Base-by-base conservation (phyloP, 37 sponge, comb jelly and placozoan genomes). In the Oscarella lobularis region DNA sequence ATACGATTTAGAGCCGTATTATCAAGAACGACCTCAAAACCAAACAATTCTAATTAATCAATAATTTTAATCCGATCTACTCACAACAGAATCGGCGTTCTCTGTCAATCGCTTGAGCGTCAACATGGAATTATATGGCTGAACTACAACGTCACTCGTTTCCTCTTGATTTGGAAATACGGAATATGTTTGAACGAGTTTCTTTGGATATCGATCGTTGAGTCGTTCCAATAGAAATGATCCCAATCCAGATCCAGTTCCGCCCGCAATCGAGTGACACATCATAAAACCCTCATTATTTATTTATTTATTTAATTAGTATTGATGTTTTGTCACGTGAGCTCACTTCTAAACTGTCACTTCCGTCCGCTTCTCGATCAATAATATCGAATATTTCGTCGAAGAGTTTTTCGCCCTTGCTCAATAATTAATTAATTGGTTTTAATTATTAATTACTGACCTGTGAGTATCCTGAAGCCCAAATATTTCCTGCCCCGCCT, bases 401-500 rank as follows among this genome's bases (percentile, higher is more conserved):
- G 39, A 75, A 83, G 66, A 96, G 33, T 31, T 78, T 74, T 73
- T 93, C 98, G 0, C 84, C 93, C 93, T 96, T 73, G 3, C 54
- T 27, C 30, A 40, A n/a, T n/a, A n/a, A n/a, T n/a, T n/a, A n/a
- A n/a, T n/a, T n/a, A n/a, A n/a, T n/a, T n/a, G n/a, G n/a, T n/a
- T n/a, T n/a, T n/a, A n/a, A n/a, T 14, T 20, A 70, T n/a, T 35
- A 73, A 35, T 32, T 37, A 32, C 79, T 33, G 35, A 93, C 94
- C 87, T 88, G 87, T 2, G 86, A 72, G 68, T 87, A 90, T 3
- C 98, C 98, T 80, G 89, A 89, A 70, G 88, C 98, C 98, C 98
- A 96, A 86, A 88, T 96, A 73, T 96, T 96, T 2, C 98, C 98
- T 5, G 98, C 98, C 35, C 98, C 98, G 39, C 98, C 98, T 0